A percentile compares a stretch with the other conserved stretches of the same genome.
phyloP scores from a whole-genome alignment of 2,113 vertebrate genomes.

The Ceyx melanurus region DNA sequence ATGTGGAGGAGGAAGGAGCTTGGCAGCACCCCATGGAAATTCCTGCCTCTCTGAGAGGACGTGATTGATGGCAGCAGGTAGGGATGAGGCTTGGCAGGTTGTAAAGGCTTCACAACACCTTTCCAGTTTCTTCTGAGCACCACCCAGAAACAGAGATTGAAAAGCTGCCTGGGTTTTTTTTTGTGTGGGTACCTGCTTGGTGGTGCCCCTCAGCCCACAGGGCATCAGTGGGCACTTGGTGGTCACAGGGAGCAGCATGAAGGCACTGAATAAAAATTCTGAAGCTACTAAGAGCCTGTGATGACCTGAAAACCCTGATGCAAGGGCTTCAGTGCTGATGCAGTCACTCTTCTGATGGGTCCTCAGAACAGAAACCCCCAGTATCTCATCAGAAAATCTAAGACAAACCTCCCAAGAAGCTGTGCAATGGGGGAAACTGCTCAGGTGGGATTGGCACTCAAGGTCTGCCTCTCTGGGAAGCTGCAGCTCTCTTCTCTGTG shows the following conservation, averaged over 20 bases:
- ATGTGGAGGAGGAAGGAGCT: neutral
- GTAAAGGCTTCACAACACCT: neutral
- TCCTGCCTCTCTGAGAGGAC: neutral
- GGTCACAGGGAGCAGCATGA: neutral
- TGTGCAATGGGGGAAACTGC: fast-evolving
- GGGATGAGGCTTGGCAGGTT: neutral
- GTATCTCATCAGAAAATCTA: neutral
- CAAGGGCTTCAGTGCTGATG: neutral
- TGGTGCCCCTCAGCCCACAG: neutral
- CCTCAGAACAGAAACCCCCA: neutral
- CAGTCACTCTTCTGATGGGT: neutral
- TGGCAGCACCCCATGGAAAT: conserved; percentile 13
- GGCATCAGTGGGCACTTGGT: neutral
- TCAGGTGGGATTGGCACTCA: neutral
- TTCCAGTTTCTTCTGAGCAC: neutral
- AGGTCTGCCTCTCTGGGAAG: neutral
- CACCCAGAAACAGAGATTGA: neutral
- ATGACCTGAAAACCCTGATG: neutral
- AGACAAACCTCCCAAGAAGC: neutral
- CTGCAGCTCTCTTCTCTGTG: neutral
- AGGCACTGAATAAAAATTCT: neutral
- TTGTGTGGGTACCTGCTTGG: fast-evolving
- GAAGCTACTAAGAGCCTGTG: neutral
- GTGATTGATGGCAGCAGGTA: conserved; percentile 15
- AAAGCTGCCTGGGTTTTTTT: neutral